phyloP scores from a whole-genome alignment of 2,113 vertebrate species.

The Boleophthalmus pectinirostris region DNA sequence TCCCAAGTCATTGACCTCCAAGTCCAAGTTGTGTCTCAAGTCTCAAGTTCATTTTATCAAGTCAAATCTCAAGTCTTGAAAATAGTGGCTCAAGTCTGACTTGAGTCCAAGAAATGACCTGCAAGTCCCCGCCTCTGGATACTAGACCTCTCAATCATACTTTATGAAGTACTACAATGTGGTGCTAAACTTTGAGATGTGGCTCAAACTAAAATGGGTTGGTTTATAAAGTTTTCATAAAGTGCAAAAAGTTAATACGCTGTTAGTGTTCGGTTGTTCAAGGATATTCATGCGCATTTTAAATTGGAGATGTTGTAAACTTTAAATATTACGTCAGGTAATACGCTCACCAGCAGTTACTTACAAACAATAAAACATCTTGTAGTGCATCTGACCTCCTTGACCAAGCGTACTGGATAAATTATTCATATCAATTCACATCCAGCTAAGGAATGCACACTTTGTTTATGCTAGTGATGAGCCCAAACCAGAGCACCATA shows the following conservation, averaged over 20 bases:
- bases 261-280: background rate
- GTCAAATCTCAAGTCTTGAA: too few species aligned
- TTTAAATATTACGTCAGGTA: background rate
- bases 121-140: too few species aligned
- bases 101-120: too few species aligned
- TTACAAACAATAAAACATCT: slow-evolving; percentile 11
- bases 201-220: background rate
- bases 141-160: background rate
- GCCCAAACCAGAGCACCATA: slow-evolving; percentile 42
- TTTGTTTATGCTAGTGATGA: slow-evolving; percentile 46
- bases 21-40: too few species aligned
- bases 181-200: background rate
- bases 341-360: background rate
- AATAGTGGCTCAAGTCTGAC: too few species aligned
- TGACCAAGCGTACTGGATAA: background rate
- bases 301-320: background rate
- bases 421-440: slow-evolving; percentile 3
- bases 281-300: background rate
- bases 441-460: slow-evolving; percentile 23
- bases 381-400: background rate
- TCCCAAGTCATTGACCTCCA: too few species aligned
- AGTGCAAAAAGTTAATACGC: background rate
- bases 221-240: background rate
- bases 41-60: too few species aligned
- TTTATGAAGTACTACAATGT: background rate